Percentiles rank a stretch among this genome's conserved stretches.
Evolutionary conservation across 1,140 invertebrate species (phyloP).

Genomic region (Vollenhovia emeryi): DNA sequence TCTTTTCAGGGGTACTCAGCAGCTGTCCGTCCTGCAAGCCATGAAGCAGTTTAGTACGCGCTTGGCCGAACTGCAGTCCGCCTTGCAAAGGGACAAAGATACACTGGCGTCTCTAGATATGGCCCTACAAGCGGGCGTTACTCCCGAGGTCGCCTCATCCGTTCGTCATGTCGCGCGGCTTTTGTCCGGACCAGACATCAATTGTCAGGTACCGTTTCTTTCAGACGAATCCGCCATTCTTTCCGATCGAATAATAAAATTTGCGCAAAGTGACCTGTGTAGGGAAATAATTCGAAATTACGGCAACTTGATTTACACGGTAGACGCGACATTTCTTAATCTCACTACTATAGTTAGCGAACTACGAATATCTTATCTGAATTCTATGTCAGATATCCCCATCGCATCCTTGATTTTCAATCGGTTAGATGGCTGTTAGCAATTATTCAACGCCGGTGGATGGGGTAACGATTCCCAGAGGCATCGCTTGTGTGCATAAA

Average conservation of each 20-base stretch:
- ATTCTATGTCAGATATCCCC: slow-evolving; percentile 65
- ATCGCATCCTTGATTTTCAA: slow-evolving; percentile 80
- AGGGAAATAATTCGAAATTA: not conserved
- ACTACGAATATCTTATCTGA: slow-evolving; percentile 45
- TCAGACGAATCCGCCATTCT: not conserved
- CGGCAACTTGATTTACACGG: not conserved
- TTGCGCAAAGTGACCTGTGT: not conserved
- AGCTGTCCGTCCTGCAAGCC: slow-evolving; percentile 85
- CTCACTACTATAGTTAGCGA: not conserved
- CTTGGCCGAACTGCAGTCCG: slow-evolving; percentile 88
- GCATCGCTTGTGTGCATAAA: slow-evolving; percentile 81
- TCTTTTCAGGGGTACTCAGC: slow-evolving; percentile 84
- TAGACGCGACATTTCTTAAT: not conserved
- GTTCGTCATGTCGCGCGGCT: slow-evolving; percentile 89
- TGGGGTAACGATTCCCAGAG: slow-evolving; percentile 80
- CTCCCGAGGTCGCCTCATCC: slow-evolving; percentile 87
- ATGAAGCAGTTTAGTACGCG: slow-evolving; percentile 88
- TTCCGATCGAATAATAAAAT: not conserved
- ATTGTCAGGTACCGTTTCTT: slow-evolving; percentile 80
- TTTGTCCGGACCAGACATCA: slow-evolving; percentile 87
- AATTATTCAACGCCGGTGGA: slow-evolving; percentile 81
- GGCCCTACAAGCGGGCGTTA: slow-evolving; percentile 87
- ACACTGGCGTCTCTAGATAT: slow-evolving; percentile 88
- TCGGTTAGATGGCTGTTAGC: slow-evolving; percentile 79
- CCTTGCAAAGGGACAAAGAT: slow-evolving; percentile 88